phyloP scores from a whole-genome alignment of 1,140 invertebrate genomes.

The Drosophila ogumai region DNA sequence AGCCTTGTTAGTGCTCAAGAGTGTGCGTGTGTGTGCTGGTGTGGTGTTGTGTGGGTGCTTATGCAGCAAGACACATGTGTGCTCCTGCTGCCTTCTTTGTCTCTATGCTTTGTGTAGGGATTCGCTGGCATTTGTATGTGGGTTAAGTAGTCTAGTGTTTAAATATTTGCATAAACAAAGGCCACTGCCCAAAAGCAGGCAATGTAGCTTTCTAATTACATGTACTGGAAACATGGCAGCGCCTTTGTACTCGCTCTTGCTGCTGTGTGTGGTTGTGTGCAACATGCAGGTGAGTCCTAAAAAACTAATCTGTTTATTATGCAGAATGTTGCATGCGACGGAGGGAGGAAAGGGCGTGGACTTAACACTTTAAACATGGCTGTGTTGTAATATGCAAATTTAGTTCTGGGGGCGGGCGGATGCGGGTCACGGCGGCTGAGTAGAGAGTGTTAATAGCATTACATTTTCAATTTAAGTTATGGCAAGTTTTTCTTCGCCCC shows the following conservation, averaged over 20 bases:
- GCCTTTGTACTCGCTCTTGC: constrained; percentile 14
- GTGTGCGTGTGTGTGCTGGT: constrained; percentile 10
- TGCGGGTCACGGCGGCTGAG: constrained; percentile 21
- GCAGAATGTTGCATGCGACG: constrained; percentile 67
- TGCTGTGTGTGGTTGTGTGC: constrained; percentile 10
- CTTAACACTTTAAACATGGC: constrained; percentile 43
- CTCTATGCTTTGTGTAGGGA: constrained; percentile 17
- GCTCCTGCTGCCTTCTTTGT: constrained; percentile 14
- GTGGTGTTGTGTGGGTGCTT: constrained; percentile 41
- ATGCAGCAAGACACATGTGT: constrained; percentile 47
- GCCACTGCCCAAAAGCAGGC: constrained; percentile 62
- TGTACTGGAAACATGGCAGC: constrained; percentile 18
- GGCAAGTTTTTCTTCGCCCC: constrained; percentile 41
- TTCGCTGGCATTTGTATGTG: constrained; percentile 48
- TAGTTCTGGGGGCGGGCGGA: constrained; percentile 3
- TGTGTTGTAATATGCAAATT: constrained; percentile 71
- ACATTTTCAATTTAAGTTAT: constrained; percentile 73
- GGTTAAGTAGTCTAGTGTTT: constrained; percentile 74
- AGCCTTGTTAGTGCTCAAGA: constrained; percentile 23
- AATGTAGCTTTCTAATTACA: constrained; percentile 71
- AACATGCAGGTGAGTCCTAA: constrained; percentile 59
- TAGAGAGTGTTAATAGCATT: constrained; percentile 71
- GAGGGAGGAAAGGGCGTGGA: not conserved
- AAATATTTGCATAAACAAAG: constrained; percentile 78
- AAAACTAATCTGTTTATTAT: constrained; percentile 72